Evolutionary conservation across 2,888 invertebrate genomes (phyloP), one percentile per base, ranked within the genome.

Genomic region (Drosophila histrio): DNA sequence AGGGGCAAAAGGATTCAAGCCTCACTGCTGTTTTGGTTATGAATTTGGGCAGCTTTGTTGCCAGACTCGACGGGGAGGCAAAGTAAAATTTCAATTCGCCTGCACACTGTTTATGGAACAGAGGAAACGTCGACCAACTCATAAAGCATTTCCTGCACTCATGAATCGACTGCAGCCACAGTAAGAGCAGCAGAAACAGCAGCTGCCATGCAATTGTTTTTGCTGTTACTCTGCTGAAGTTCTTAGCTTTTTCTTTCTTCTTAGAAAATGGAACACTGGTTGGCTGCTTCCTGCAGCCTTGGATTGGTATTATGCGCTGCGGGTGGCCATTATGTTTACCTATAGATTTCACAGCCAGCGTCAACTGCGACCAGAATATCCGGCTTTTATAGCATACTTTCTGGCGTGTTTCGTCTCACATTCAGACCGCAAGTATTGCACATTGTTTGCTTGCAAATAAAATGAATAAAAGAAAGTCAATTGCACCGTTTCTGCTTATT

Each of bases 131-230:
- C 71, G 75, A 71, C 57, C 61, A 65, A 79, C 66, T 80, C 86
- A 85, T 89, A 85, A 85, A 87, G 86, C 82, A 78, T 81, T 85
- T 89, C 82, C 84, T 75, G 89, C 86, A 89, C 88, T 85, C 82
- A 66, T 72, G 85, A 73, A 77, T 71, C 78, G 81, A 34, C 38
- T 75, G 71, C 79, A 57, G 41, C 41, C 8, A 38, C 39, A 56
- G 71, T n/a, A 57, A 34, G 15, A 32, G 49, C 57, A 30, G 21
- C 13, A 30, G 15, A 5, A 32, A 3, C 19, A 47, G 46, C 32
- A 57, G 28, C 39, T 24, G 49, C 39, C n/a, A 46, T 30, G 59
- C 53, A 50, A 22, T 43, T 47, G 8, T 62, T 52, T 26, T 39
- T 59, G 49, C 59, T 65, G 56, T 57, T 61, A 17, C 44, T 56